Percentiles rank a stretch among this genome's conserved stretches.
phyloP scores from a whole-genome alignment of 2,888 invertebrate genomes.

The Aplocera efformata region DNA sequence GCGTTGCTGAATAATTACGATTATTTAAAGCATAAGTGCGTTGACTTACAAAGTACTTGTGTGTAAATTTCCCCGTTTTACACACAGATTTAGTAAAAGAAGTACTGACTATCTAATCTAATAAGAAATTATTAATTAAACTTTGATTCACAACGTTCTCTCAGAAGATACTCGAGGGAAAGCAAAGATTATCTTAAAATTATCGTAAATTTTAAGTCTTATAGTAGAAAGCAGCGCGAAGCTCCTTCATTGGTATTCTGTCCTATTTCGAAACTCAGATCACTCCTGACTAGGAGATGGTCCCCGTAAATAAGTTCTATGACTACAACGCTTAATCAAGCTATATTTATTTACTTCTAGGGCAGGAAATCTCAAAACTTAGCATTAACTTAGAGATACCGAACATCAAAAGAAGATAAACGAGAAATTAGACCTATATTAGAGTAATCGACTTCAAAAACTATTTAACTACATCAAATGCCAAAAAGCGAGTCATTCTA shows the following conservation, averaged over 20 bases:
- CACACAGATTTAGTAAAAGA: slow-evolving; percentile 47
- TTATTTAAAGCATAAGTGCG: slow-evolving; percentile 71
- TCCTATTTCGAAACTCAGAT: slow-evolving; percentile 55
- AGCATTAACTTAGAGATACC: slow-evolving; percentile 60
- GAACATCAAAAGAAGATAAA: slow-evolving; percentile 47
- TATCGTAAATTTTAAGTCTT: slow-evolving; percentile 63
- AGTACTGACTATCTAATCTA: slow-evolving; percentile 43
- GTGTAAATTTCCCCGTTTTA: slow-evolving; percentile 79
- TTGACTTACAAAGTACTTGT: slow-evolving; percentile 46
- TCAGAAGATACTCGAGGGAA: slow-evolving; percentile 49
- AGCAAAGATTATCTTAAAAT: slow-evolving; percentile 45
- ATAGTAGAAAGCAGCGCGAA: slow-evolving; percentile 60
- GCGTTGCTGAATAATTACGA: slow-evolving; percentile 48
- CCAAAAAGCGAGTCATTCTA: slow-evolving; percentile 66
- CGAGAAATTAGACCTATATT: slow-evolving; percentile 46
- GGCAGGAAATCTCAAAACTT: slow-evolving; percentile 65
- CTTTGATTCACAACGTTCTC: slow-evolving; percentile 66
- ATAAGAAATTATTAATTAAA: slow-evolving; percentile 37
- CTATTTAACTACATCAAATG: slow-evolving; percentile 63
- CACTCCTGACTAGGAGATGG: slow-evolving; percentile 68
- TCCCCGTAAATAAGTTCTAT: slow-evolving; percentile 66
- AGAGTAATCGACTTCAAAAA: slow-evolving; percentile 56
- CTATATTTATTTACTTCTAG: slow-evolving; percentile 55
- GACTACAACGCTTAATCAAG: slow-evolving; percentile 56
- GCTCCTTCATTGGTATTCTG: slow-evolving; percentile 47